Percentiles rank a stretch among this genome's conserved stretches.
phyloP scores from a whole-genome alignment of 2,888 invertebrate species.

The Bembecia ichneumoniformis region DNA sequence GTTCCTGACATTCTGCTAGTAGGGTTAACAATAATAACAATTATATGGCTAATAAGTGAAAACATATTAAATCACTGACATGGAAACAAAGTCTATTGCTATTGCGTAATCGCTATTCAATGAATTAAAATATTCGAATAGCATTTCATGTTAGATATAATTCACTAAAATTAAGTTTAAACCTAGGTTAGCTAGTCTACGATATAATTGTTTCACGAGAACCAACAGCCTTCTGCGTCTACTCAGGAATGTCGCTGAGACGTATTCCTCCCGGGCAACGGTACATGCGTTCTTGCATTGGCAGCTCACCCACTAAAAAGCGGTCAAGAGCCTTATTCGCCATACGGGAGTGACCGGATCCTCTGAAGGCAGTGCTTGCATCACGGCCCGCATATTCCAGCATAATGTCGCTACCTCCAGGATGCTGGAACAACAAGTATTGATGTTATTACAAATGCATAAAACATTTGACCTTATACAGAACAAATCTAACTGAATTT shows the following conservation, averaged over 20 bases:
- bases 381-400: constrained; percentile 89
- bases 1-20: neutral
- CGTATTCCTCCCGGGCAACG: constrained; percentile 74
- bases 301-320: constrained; percentile 84
- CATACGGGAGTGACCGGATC: constrained; percentile 81
- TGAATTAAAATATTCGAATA: too few species aligned
- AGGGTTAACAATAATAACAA: neutral
- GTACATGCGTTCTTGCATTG: constrained; percentile 80
- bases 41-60: neutral
- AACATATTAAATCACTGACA: neutral
- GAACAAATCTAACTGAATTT: too few species aligned
- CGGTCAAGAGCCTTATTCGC: constrained; percentile 77
- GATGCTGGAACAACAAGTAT: constrained; percentile 74
- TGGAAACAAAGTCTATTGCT: too few species aligned
- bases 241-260: constrained; percentile 72
- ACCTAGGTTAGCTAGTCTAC: too few species aligned
- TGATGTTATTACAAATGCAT: too few species aligned
- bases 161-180: too few species aligned
- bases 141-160: too few species aligned
- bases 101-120: too few species aligned
- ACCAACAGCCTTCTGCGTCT: constrained; percentile 10
- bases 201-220: neutral
- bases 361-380: constrained; percentile 85
- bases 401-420: constrained; percentile 86
- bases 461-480: too few species aligned